phyloP scores from a whole-genome alignment of 2,888 invertebrate genomes.

The Escarpia spicata region DNA sequence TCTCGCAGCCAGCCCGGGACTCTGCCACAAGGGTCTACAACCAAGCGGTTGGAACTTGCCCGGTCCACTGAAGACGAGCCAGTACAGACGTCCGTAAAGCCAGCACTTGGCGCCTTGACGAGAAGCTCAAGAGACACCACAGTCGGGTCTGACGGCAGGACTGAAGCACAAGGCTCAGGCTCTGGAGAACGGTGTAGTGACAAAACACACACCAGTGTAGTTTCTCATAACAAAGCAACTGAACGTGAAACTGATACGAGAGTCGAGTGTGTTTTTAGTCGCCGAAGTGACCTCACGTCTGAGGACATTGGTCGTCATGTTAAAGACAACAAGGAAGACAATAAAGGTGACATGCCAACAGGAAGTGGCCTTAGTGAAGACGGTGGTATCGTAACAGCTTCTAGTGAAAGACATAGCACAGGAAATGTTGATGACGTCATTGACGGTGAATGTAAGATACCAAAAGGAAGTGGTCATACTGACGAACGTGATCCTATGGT shows the following conservation, averaged over 20 bases:
- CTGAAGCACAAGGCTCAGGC: background rate
- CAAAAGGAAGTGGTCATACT: no score
- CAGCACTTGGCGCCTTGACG: background rate
- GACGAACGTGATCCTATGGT: no score
- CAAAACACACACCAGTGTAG: background rate
- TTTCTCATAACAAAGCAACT: background rate
- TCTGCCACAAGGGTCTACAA: background rate
- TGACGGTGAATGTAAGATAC: background rate
- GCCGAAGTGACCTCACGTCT: background rate
- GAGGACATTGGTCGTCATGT: background rate
- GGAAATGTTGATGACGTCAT: background rate
- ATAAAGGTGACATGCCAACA: no score
- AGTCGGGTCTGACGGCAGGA: background rate
- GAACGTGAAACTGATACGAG: background rate
- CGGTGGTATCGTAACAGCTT: background rate
- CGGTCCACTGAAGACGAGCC: background rate
- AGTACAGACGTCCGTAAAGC: background rate
- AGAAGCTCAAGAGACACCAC: no score
- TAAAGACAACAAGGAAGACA: background rate
- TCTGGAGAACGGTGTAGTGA: background rate
- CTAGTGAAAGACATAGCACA: background rate
- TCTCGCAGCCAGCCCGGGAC: background rate
- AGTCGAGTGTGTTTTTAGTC: background rate
- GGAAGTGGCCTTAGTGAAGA: background rate
- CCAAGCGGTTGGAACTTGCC: background rate